Percentiles rank a stretch among this genome's conserved stretches.
These are phyloP conservation scores for Strigops habroptila DNA, from an alignment of 2,113 vertebrate species.

Conservation along the genomic window DNA sequence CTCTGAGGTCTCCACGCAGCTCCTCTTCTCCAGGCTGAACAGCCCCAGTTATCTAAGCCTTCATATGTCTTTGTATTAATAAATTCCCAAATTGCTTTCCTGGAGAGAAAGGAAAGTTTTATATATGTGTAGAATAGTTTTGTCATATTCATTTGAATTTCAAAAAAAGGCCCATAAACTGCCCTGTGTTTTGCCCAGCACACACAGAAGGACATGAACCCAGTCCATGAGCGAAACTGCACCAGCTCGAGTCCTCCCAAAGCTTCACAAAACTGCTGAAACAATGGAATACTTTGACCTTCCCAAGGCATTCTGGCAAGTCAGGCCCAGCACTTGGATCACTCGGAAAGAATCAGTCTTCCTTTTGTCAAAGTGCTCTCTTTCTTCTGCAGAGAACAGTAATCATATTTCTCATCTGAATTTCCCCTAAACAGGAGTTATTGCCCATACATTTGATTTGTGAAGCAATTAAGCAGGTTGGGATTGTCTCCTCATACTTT, in stretches of 20 bases:
- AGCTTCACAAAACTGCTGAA: background rate
- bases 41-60: background rate
- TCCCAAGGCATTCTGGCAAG: background rate
- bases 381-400: background rate
- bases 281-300: background rate
- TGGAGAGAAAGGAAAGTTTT: background rate
- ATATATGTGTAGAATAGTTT: background rate
- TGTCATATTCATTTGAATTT: background rate
- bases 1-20: background rate
- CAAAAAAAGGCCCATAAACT: background rate
- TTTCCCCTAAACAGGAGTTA: constrained; percentile 17
- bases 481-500: constrained; percentile 14
- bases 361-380: background rate
- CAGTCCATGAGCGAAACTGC: background rate
- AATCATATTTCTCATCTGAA: constrained; percentile 20
- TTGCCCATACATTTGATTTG: constrained; percentile 35
- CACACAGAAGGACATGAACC: background rate
- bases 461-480: constrained; percentile 28
- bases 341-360: background rate
- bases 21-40: background rate
- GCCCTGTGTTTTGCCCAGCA: background rate
- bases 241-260: background rate
- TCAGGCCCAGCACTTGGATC: background rate
- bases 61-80: background rate
- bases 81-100: background rate